Evolutionary conservation across 2,888 invertebrate genomes (phyloP), one percentile per base, ranked within the genome.

Genomic region (Chymomyza fuscimana): DNA sequence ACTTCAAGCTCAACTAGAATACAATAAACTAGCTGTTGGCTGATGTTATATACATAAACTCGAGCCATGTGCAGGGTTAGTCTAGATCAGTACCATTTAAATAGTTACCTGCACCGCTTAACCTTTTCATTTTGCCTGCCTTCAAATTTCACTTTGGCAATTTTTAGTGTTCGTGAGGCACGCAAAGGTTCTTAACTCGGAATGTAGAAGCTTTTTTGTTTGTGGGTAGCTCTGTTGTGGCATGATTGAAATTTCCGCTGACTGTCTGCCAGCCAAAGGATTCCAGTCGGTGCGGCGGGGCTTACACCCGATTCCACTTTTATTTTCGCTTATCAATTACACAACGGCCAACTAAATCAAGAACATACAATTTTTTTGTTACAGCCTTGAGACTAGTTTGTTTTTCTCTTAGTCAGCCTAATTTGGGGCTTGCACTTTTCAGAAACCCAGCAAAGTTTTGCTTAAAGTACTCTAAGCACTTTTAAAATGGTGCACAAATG

Each of bases 241-340:
- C 74, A 69, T 76, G 76, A 76, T 76, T 73, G 70, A 76, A 76
- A 73, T 70, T 76, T 76, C 73, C 76, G 76, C 63, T 54, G 36
- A 19, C 25, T 50, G 50, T 63, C 65, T 63, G 63, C 63, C 40
- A 46, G 40, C 12, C 2, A 4, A 46, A 12, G 40, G 12, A 46
- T 46, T 46, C 40, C 10, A 46, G 40, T 1, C 12, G 40, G 40
- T 12, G 9, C 10, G 12, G 9, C 10, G 12, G 40, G 10, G 12
- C 4, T 12, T 4, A 12, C 12, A 46, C 40, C 12, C 40, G 40
- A 12, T 46, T 46, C 40, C 40, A 46, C 40, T 46, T 46, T 46
- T 46, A 46, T 46, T 46, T 46, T 46, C 12, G 40, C 40, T 46
- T 46, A 46, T 46, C 40, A 46, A 46, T 46, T 46, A 46, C 40